phyloP scores from a whole-genome alignment of 2,113 vertebrate genomes.

The Cercocebus atys region DNA sequence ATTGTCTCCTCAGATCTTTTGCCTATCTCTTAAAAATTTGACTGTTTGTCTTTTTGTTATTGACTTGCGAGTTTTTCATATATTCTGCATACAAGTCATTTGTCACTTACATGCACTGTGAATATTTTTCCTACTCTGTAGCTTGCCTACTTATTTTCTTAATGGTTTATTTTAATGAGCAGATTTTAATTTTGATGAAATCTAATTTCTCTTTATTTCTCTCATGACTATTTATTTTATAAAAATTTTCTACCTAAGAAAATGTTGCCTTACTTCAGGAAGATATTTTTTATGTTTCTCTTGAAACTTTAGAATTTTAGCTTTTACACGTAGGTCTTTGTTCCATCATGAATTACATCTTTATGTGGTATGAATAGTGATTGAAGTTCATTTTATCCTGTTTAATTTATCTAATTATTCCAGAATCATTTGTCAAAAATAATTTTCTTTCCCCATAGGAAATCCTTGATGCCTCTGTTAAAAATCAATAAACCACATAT shows the following conservation, averaged over 20 bases:
- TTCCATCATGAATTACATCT: background rate
- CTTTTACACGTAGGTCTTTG: background rate
- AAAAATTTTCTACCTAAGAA: background rate
- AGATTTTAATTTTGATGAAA: constrained; percentile 18
- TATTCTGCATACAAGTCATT: background rate
- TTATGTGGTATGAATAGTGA: background rate
- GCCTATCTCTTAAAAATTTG: background rate
- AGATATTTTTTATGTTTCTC: background rate
- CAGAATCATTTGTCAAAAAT: constrained; percentile 1
- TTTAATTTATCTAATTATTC: background rate
- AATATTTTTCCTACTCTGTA: background rate
- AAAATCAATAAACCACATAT: background rate
- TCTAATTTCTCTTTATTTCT: background rate
- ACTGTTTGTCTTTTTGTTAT: background rate
- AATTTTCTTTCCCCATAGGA: background rate
- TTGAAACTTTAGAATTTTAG: constrained; percentile 6
- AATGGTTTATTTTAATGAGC: background rate
- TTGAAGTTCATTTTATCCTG: background rate
- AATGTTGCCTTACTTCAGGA: background rate
- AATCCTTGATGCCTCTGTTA: background rate
- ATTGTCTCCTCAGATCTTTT: background rate
- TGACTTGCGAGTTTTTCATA: background rate
- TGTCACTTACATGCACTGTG: background rate
- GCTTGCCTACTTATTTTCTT: background rate
- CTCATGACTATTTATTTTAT: background rate